Percentiles rank a stretch among this genome's conserved stretches.
These are phyloP conservation scores for Zosterops pallidus DNA, from an alignment of 2,113 vertebrate genomes.

Conservation along the genomic window DNA sequence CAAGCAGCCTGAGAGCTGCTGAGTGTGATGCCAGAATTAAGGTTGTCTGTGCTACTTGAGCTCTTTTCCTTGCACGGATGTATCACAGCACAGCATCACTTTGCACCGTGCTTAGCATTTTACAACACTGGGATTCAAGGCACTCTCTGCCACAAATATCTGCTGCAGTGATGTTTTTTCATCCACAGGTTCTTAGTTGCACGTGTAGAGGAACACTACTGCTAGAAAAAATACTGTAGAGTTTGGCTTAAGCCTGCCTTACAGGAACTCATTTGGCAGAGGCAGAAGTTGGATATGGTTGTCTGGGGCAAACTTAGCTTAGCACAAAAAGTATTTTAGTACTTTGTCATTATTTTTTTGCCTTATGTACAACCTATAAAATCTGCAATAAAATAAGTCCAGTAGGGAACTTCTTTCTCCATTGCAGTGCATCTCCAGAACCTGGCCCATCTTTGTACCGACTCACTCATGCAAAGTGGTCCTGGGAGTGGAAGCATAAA, in stretches of 20 bases:
- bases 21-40: not conserved
- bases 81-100: not conserved
- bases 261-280: not conserved
- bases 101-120: not conserved
- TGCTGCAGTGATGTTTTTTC: not conserved
- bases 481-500: not conserved
- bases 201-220: rapidly evolving
- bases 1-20: not conserved
- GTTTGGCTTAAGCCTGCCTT: not conserved
- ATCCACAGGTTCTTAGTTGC: not conserved
- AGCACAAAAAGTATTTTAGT: not conserved
- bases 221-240: not conserved
- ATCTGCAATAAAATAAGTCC: not conserved
- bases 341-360: not conserved
- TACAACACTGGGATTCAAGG: not conserved
- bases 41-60: not conserved
- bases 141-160: not conserved
- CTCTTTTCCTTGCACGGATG: rapidly evolving
- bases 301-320: not conserved
- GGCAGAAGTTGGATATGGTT: not conserved
- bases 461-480: not conserved
- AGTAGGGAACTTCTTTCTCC: not conserved
- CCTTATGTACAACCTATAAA: not conserved
- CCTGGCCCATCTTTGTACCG: not conserved
- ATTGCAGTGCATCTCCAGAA: not conserved